phyloP scores from a whole-genome alignment of 2,888 invertebrate genomes.

The Noctua janthe region DNA sequence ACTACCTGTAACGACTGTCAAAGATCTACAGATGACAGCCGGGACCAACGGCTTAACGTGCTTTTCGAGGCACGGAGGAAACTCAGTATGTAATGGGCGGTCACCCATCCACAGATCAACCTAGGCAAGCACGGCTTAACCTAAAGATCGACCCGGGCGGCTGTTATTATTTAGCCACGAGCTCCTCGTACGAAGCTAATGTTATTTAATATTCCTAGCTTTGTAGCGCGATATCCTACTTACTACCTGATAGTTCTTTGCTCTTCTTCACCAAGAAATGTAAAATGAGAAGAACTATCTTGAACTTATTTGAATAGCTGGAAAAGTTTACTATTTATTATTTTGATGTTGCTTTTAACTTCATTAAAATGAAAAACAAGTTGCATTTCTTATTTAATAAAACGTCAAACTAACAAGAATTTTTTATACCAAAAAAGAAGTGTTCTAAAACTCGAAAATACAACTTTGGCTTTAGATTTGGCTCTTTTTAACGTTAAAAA shows the following conservation, averaged over 20 bases:
- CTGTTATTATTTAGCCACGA: too few species aligned
- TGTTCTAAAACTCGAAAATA: background rate
- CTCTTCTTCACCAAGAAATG: background rate
- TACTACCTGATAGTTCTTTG: too few species aligned
- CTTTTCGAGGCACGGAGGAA: too few species aligned
- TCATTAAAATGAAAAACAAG: background rate
- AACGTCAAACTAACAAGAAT: background rate
- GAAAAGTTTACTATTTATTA: background rate
- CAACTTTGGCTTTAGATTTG: background rate
- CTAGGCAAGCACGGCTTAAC: too few species aligned
- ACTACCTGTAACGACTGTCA: too few species aligned
- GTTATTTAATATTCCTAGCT: slow-evolving; percentile 14
- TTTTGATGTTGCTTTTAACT: background rate
- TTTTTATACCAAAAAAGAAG: background rate
- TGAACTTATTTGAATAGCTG: background rate
- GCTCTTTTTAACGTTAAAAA: background rate
- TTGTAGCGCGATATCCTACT: slow-evolving; percentile 3
- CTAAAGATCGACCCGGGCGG: too few species aligned
- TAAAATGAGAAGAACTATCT: background rate
- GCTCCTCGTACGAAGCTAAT: too few species aligned
- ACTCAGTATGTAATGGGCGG: too few species aligned
- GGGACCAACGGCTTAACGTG: too few species aligned
- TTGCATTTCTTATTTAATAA: background rate
- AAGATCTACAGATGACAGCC: too few species aligned
- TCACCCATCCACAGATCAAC: too few species aligned